Evolutionary conservation across 1,140 invertebrate species (phyloP).

Genomic region (Panagrolaimus sp.): DNA sequence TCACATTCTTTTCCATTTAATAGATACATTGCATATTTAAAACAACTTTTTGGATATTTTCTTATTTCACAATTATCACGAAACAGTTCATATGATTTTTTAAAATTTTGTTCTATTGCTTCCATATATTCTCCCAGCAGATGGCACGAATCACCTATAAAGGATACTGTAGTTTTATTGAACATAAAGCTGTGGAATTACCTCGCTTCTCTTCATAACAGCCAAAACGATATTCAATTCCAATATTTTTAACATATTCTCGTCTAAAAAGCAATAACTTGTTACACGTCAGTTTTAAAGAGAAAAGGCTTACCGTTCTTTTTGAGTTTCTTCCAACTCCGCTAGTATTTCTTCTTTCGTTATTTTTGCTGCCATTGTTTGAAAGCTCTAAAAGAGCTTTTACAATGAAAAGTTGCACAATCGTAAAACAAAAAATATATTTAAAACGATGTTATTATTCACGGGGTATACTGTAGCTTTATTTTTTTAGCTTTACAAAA

Average conservation of each 20-base stretch:
- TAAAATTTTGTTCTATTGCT: constrained; percentile 45
- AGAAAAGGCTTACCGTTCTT: constrained; percentile 36
- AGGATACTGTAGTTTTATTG: no score
- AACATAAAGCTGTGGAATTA: no score
- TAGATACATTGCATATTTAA: constrained; percentile 49
- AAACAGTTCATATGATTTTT: constrained; percentile 40
- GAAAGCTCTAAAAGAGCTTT: no score
- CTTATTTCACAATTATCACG: constrained; percentile 45
- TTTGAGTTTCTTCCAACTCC: constrained; percentile 30
- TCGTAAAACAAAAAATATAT: no score
- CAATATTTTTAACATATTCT: constrained; percentile 56
- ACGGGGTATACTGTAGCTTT: no score
- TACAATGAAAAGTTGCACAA: no score
- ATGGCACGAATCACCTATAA: constrained; percentile 57
- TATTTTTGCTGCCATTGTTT: not conserved
- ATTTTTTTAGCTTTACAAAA: no score
- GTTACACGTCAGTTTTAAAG: no score
- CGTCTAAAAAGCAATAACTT: no score
- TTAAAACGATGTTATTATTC: no score
- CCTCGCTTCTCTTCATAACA: constrained; percentile 55
- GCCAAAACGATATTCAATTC: constrained; percentile 54
- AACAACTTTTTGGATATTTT: constrained; percentile 51
- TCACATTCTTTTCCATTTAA: constrained; percentile 44
- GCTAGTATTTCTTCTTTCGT: constrained; percentile 7
- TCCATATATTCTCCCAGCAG: constrained; percentile 51